Base-by-base conservation (phyloP, 2,113 vertebrate species). In the Microcebus ravelobensis region DNA sequence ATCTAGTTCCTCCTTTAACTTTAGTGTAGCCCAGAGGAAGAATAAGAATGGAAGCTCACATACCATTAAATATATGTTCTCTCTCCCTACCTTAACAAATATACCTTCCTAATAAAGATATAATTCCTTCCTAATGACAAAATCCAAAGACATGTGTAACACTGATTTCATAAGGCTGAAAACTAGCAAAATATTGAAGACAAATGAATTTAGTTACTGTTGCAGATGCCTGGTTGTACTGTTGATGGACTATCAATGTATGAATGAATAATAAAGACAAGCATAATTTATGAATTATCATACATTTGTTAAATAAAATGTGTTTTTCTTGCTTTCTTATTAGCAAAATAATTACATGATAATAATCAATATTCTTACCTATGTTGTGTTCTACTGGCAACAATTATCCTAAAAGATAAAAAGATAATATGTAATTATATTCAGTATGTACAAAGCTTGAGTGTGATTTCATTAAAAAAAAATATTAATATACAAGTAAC, bases 401-500 rank as follows among this genome's bases (percentile, higher is more conserved):
- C 23, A 94, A n/a, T 92, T 63, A 94, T 27, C 87, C n/a, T 90
- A 68, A 86, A 91, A 17, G 9, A 73, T 87, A 57, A 94, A 92
- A 74, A 86, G 29, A 68, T 15, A 92, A 23, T 27, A 23, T 70
- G 8, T 52, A 84, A 45, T 89, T 67, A 71, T 39, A 79, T 77
- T 83, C 23, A 71, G 42, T 61, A 0, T 31, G 23, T 34, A 34
- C 0, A 95, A 95, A 45, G 13, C 4, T 63, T 90, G 25, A 48
- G 59, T 31, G 20, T 31, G 14, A 4, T 45, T 71, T 96, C 29
- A 61, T 76, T 6, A 50, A 70, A 88, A 87, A 68, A 18, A 1
- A 63, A 86, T 65, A 45, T 48, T 10, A 50, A n/a, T 76, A 82
- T 45, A 29, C 59, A 29, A 27, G 59, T 27, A 29, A 63, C 59